Percentiles rank a stretch among this genome's conserved stretches.
phyloP scores from a whole-genome alignment of 1,140 invertebrate genomes.

The Saccostrea echinata region DNA sequence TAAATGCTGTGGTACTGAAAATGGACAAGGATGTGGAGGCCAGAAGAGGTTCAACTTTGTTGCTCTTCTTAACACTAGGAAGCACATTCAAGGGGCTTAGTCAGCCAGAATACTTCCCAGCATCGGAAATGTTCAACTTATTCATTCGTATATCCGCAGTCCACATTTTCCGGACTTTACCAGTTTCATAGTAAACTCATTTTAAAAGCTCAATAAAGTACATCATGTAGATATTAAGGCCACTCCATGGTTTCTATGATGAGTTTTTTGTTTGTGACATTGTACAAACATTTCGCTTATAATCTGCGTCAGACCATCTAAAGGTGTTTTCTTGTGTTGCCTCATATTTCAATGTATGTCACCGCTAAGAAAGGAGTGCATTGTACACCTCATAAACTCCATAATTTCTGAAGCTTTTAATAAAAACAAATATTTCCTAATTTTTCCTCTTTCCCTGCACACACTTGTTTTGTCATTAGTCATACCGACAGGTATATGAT shows the following conservation, averaged over 20 bases:
- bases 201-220: not conserved
- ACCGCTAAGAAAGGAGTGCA: not conserved
- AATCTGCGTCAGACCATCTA: slow-evolving; percentile 2
- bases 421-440: slow-evolving; percentile 32
- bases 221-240: not conserved
- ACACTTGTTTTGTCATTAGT: slow-evolving; percentile 23
- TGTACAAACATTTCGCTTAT: not conserved
- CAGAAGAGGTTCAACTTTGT: not conserved
- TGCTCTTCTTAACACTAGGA: not conserved
- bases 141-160: slow-evolving; percentile 28
- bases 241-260: slow-evolving; percentile 3
- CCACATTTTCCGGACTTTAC: slow-evolving; percentile 1
- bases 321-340: not conserved
- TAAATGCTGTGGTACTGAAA: not conserved
- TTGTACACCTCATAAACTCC: not conserved
- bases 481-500: slow-evolving; percentile 3
- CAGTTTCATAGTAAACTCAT: not conserved
- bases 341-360: slow-evolving; percentile 25
- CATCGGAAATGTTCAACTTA: slow-evolving; percentile 21
- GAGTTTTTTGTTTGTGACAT: not conserved
- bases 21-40: not conserved
- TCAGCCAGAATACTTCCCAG: slow-evolving; percentile 5
- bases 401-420: slow-evolving; percentile 21
- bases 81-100: slow-evolving; percentile 4
- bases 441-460: not conserved